Evolutionary conservation across 1,140 invertebrate genomes (phyloP).

Genomic region (Adoxophyes honmai): DNA sequence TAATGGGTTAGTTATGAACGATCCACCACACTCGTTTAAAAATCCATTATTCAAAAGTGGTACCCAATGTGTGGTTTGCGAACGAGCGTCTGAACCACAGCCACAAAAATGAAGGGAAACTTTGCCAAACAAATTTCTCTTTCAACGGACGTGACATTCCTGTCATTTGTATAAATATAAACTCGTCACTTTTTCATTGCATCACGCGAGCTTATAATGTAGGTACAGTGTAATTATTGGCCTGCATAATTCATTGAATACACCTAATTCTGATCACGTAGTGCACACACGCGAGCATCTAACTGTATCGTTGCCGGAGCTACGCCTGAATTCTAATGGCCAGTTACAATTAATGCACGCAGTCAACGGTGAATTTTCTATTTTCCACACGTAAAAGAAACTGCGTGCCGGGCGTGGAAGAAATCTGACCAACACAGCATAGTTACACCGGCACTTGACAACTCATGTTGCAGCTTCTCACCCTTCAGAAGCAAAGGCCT

Average conservation of each 20-base stretch:
- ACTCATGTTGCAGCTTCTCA: background rate
- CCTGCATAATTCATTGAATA: constrained; percentile 42
- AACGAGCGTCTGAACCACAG: constrained; percentile 9
- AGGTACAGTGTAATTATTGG: constrained; percentile 45
- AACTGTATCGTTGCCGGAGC: constrained; percentile 65
- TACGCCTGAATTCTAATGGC: constrained; percentile 67
- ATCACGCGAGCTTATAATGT: constrained; percentile 48
- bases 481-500: too few relatives aligned
- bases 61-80: constrained; percentile 1
- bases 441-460: constrained; percentile 17
- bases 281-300: constrained; percentile 55
- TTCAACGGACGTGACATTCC: constrained; percentile 32
- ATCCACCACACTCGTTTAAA: too few relatives aligned
- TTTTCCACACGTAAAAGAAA: constrained; percentile 76
- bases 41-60: too few relatives aligned
- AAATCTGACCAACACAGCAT: constrained; percentile 38
- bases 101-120: constrained; percentile 29
- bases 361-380: constrained; percentile 75
- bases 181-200: constrained; percentile 38
- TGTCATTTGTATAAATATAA: constrained; percentile 23
- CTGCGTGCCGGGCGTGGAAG: constrained; percentile 51
- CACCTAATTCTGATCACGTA: constrained; percentile 60
- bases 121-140: constrained; percentile 43
- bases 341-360: constrained; percentile 69
- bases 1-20: too few relatives aligned